Percentiles rank a stretch among this genome's conserved stretches.
Conservation (phyloP, 2,113 vertebrate genomes). For the Oreotrochilus melanogaster region DNA sequence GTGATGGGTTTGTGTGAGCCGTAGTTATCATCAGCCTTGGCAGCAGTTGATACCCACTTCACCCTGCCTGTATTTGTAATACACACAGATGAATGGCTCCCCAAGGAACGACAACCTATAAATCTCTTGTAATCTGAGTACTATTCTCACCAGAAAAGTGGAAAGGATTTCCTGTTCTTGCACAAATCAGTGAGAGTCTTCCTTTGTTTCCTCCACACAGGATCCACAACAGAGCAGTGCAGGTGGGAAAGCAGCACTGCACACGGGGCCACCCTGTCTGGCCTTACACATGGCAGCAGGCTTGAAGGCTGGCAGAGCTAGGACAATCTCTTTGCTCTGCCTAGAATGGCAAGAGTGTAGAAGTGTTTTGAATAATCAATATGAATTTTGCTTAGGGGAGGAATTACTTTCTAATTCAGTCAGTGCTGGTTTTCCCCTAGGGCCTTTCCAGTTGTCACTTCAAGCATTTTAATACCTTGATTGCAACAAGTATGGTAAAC, state of each 20-base stretch:
- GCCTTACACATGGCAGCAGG: not conserved
- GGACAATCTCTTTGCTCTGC: not conserved
- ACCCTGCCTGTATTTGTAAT: accelerated
- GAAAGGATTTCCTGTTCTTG: not conserved
- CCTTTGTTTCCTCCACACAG: not conserved
- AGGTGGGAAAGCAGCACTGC: not conserved
- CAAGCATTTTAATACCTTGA: not conserved
- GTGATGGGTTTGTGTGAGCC: not conserved
- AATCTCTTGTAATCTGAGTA: not conserved
- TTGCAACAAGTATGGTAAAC: not conserved
- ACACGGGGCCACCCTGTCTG: not conserved
- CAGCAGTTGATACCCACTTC: not conserved
- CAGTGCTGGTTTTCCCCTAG: not conserved
- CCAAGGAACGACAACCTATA: not conserved
- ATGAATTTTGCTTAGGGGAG: not conserved
- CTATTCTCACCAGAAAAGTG: not conserved
- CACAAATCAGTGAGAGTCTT: not conserved
- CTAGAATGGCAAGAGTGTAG: not conserved
- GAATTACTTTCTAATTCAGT: not conserved
- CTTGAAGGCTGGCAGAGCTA: not conserved
- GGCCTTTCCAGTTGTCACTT: not conserved
- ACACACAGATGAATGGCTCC: not conserved
- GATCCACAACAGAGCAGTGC: accelerated
- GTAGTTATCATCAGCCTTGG: not conserved
- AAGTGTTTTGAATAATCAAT: not conserved